phyloP scores from a whole-genome alignment of 2,113 vertebrate species.

The Rhizomys pruinosus region DNA sequence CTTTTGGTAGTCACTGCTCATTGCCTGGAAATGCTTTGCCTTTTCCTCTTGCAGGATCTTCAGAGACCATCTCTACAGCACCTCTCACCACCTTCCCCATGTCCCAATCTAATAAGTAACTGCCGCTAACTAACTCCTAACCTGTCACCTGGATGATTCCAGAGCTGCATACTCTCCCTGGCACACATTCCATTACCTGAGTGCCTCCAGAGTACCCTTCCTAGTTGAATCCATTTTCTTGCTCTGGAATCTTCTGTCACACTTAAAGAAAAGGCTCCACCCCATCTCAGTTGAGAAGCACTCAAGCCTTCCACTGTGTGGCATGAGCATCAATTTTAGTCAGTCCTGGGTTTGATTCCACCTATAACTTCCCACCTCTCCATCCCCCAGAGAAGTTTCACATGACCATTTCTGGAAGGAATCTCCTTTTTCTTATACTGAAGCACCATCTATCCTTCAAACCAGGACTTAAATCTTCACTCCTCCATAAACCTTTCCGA shows the following conservation, averaged over 20 bases:
- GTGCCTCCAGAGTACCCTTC: background rate
- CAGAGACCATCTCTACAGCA: too few relatives aligned
- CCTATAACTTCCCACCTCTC: accelerated
- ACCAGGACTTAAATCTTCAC: background rate
- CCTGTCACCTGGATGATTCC: background rate
- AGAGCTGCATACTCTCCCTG: background rate
- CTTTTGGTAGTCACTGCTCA: background rate
- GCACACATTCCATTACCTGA: background rate
- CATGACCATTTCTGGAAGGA: background rate
- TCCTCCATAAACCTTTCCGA: slow-evolving; percentile 41
- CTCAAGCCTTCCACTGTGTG: background rate
- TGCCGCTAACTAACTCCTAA: background rate
- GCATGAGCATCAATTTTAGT: background rate
- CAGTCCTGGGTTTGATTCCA: accelerated
- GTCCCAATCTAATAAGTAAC: background rate
- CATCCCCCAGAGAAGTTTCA: accelerated
- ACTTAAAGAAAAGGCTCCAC: too few relatives aligned
- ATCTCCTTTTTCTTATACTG: background rate
- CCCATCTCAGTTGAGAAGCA: accelerated
- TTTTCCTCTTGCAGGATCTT: background rate
- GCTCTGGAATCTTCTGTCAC: background rate
- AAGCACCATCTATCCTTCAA: background rate
- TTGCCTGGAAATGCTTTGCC: accelerated
- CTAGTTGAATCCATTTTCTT: background rate
- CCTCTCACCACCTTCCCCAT: accelerated